Evolutionary conservation across 1,140 invertebrate species (phyloP).

Genomic region (Dendroctonus ponderosae): DNA sequence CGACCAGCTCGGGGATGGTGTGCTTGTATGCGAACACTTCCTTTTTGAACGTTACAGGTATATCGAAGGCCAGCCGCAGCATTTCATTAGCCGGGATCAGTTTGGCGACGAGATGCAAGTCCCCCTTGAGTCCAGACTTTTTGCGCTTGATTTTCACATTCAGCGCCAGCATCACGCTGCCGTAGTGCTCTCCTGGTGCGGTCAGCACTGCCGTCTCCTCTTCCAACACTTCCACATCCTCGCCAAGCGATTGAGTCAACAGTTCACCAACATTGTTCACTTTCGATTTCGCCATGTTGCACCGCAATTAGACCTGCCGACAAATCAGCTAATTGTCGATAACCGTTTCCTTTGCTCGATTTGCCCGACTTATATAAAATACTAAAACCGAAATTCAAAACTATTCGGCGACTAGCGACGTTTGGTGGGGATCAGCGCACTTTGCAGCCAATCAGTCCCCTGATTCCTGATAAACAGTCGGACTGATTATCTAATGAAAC

Average conservation of each 20-base stretch:
- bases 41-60: slow-evolving; percentile 58
- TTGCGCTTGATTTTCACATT: slow-evolving; percentile 41
- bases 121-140: slow-evolving; percentile 41
- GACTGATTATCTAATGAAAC: no score
- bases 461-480: no score
- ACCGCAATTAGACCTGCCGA: no score
- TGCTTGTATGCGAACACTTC: slow-evolving; percentile 59
- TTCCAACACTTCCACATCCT: slow-evolving; percentile 41
- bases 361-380: no score
- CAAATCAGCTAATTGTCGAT: no score
- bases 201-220: slow-evolving; percentile 43
- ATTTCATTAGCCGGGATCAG: slow-evolving; percentile 59
- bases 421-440: no score
- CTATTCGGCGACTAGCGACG: no score
- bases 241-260: slow-evolving; percentile 36
- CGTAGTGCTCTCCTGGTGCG: slow-evolving; percentile 48
- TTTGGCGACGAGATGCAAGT: slow-evolving; percentile 57
- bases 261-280: slow-evolving; percentile 42
- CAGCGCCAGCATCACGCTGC: slow-evolving; percentile 46
- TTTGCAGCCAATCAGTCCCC: no score
- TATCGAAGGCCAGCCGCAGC: slow-evolving; percentile 58
- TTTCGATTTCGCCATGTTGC: slow-evolving; percentile 40
- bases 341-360: no score
- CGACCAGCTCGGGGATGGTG: slow-evolving; percentile 53
- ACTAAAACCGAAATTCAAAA: no score